Conservation (phyloP, 2,797 vertebrate genomes). For the Characodon lateralis region DNA sequence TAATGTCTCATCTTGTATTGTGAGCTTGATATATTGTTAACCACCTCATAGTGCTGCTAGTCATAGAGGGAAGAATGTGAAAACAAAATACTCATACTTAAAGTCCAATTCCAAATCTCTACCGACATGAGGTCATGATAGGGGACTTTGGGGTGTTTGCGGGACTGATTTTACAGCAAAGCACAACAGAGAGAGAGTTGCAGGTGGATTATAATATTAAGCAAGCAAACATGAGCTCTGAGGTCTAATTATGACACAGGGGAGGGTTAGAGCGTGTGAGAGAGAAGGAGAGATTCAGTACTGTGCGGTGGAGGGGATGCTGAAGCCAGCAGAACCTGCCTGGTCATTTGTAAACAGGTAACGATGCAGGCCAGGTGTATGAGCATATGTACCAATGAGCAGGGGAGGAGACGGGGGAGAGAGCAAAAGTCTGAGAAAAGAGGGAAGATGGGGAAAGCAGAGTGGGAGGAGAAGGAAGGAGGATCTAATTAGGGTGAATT, state of each 20-base stretch:
- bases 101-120: conserved; percentile 56
- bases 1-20: not conserved
- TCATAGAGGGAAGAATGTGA: conserved; percentile 36
- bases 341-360: conserved; percentile 99
- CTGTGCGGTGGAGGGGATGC: conserved; percentile 86
- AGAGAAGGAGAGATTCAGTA: conserved; percentile 63
- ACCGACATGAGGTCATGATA: conserved; percentile 53
- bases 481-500: conserved; percentile 78
- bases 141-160: conserved; percentile 29
- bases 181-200: conserved; percentile 86
- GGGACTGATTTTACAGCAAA: conserved; percentile 41
- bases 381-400: conserved; percentile 86
- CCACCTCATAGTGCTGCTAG: conserved; percentile 38
- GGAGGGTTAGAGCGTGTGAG: conserved; percentile 80
- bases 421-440: conserved; percentile 54
- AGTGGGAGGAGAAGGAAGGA: conserved; percentile 69
- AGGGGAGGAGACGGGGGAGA: conserved; percentile 63
- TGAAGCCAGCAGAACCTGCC: conserved; percentile 98
- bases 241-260: conserved; percentile 98
- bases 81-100: conserved; percentile 50
- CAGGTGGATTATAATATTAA: conserved; percentile 86
- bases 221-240: conserved; percentile 92
- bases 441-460: conserved; percentile 50
- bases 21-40: not conserved
- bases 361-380: conserved; percentile 91